Base-by-base conservation (phyloP, 2,113 vertebrate genomes). In the Peromyscus maniculatus region DNA sequence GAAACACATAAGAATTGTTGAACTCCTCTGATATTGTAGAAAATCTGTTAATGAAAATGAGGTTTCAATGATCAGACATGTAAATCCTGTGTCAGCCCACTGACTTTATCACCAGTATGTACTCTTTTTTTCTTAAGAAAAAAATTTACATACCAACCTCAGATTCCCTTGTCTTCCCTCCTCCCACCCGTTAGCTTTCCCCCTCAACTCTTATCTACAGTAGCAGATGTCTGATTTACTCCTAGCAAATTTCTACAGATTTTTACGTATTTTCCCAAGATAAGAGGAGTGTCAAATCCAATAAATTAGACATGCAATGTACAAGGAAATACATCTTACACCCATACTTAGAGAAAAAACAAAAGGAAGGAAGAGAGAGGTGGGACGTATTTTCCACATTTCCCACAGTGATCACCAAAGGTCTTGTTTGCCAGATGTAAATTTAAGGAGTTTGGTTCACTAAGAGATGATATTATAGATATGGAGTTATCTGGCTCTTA, bases 221-320 rank as follows among this genome's bases (percentile, higher is more conserved):
- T 83, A 97, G 83, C 64, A 97, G 77, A 21, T 21, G 79, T 93
- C 77, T 93, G 84, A 98, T 97, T 97, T 97, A 94, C 8, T 94
- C 82, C 67, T 1, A 12, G 31, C 39, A 62, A 8, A 39, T 39
- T 79, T 97, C 97, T 96, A 79, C 83, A 87, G 87, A 97, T 94
- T 87, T 96, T 97, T 98, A 96, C 19, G 9, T 89, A 39, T 95
- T 98, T 98, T 97, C n/a, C 39, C 89, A 97, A 95, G 95, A 95
- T 4, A 95, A 98, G 97, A 80, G 15, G 46, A 97, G 33, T 95
- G 9, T 64, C 88, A 97, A 97, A 97, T 96, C 55, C 31, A 96
- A 96, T 94, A 97, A 97, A 98, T 74, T 96, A 97, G 89, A 87
- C 75, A 9, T 8, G 87, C 49, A 87, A 84, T 97, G 12, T 71